These are phyloP conservation scores for Clusia tigrina DNA, from an alignment of 2,888 invertebrate genomes.

Conservation along the genomic window DNA sequence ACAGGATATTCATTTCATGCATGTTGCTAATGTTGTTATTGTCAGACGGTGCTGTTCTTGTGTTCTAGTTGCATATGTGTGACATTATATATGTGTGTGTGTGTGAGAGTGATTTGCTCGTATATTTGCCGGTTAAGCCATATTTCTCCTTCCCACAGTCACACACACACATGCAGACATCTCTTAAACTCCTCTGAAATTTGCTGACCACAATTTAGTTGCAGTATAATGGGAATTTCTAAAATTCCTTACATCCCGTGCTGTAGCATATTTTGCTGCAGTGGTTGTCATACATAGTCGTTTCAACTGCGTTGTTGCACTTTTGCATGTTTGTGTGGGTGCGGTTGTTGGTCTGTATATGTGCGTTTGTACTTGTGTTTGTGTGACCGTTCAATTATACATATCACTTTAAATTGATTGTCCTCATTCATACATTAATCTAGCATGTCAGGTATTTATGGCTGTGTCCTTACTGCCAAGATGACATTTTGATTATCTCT, in stretches of 20 bases:
- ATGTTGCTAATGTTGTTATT: neutral
- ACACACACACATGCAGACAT: too few relatives aligned
- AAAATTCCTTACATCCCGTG: neutral
- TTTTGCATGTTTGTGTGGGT: neutral
- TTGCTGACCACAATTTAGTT: neutral
- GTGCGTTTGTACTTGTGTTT: neutral
- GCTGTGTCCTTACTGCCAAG: too few relatives aligned
- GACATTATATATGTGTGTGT: neutral
- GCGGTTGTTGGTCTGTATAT: too few relatives aligned
- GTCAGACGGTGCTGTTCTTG: neutral
- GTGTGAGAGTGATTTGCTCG: too few relatives aligned
- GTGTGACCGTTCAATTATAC: neutral
- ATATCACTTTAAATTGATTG: neutral
- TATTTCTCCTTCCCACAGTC: too few relatives aligned
- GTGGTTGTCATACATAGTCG: too few relatives aligned
- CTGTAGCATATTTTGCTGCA: neutral
- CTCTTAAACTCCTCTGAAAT: neutral
- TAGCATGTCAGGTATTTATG: neutral
- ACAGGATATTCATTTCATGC: neutral
- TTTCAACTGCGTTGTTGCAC: neutral
- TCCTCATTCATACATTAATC: neutral
- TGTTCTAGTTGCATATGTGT: neutral
- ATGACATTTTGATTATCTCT: too few relatives aligned
- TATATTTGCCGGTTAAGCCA: too few relatives aligned
- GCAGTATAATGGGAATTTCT: neutral